Conservation (phyloP, 1,140 invertebrate species). For the Cyphomyrmex costatus region DNA sequence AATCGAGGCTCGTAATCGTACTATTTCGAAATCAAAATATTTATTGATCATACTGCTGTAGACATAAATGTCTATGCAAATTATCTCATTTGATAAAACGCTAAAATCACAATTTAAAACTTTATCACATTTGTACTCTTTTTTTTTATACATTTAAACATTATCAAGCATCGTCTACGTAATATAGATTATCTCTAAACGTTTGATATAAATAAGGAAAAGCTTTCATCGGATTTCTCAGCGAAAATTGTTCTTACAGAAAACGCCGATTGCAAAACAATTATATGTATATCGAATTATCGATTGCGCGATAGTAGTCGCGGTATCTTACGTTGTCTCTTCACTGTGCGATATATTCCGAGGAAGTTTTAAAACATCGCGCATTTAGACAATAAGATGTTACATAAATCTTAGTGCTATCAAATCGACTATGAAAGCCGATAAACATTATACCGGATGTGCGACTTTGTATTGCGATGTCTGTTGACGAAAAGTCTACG, state of each 20-base stretch:
- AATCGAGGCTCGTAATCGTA: not conserved
- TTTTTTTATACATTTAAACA: not conserved
- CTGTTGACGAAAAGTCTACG: not conserved
- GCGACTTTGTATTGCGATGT: not conserved
- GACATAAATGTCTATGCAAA: not conserved
- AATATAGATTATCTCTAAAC: not conserved
- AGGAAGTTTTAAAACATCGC: slow-evolving; percentile 22
- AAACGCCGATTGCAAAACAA: not conserved
- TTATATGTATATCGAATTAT: not conserved
- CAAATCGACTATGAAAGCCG: not conserved
- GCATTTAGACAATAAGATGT: slow-evolving; percentile 39
- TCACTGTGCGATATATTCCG: not conserved
- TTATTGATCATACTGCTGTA: not conserved
- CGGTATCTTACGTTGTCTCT: not conserved
- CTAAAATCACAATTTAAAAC: not conserved
- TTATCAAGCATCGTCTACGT: not conserved
- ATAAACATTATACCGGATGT: slow-evolving; percentile 32
- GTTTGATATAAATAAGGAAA: not conserved
- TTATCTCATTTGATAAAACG: not conserved
- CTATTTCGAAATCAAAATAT: not conserved
- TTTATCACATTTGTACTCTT: not conserved
- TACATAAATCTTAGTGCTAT: slow-evolving; percentile 38
- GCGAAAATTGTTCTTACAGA: not conserved
- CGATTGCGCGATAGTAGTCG: not conserved
- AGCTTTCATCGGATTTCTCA: not conserved